Percentiles rank a stretch among this genome's conserved stretches.
Evolutionary conservation across 2,797 vertebrate species (phyloP).

Genomic region (Hydrophis major): DNA sequence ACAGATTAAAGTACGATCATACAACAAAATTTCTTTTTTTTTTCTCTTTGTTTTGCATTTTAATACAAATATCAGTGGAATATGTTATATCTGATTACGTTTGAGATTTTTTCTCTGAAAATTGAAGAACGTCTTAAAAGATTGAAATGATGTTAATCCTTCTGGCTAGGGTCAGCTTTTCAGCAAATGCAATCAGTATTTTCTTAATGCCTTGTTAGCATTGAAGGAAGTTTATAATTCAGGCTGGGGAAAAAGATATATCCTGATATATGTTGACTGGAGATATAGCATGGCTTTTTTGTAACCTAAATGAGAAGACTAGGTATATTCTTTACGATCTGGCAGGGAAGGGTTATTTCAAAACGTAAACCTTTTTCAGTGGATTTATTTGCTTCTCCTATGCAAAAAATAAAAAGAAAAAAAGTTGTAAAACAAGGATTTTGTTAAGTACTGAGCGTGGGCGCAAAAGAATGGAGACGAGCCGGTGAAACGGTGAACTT

Average conservation of each 20-base stretch:
- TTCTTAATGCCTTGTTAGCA: neutral
- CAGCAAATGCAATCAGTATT: neutral
- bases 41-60: neutral
- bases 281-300: conserved; percentile 4
- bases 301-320: neutral
- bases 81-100: neutral
- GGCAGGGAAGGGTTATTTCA: neutral
- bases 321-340: neutral
- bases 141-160: conserved; percentile 5
- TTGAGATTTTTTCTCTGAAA: neutral
- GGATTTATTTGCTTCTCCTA: neutral
- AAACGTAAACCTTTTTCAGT: neutral
- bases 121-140: neutral
- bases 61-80: neutral
- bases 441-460: no score
- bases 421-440: neutral
- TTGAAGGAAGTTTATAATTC: neutral
- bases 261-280: neutral
- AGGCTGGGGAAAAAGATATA: neutral
- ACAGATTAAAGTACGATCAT: neutral
- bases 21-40: neutral
- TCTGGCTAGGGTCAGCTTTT: neutral
- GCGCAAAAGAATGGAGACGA: no score
- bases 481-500: no score
- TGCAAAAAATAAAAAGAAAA: neutral